Percentiles rank a stretch among this genome's conserved stretches.
Evolutionary conservation across 2,113 vertebrate species (phyloP).

Genomic region (Syngnathoides biaculeatus): DNA sequence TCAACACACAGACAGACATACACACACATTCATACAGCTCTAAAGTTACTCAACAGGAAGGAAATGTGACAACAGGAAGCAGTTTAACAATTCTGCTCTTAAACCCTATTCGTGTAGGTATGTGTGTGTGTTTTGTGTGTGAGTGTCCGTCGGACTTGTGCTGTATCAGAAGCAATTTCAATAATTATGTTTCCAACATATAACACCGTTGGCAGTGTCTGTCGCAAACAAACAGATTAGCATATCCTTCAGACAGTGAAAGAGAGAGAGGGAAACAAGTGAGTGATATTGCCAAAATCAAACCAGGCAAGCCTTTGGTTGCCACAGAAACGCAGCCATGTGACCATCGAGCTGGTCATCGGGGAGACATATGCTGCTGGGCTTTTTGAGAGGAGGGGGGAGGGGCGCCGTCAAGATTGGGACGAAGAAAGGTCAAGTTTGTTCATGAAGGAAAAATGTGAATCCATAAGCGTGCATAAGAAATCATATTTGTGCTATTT

Average conservation of each 20-base stretch:
- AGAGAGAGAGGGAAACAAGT: slow-evolving; percentile 1
- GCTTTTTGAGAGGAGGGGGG: slow-evolving; percentile 28
- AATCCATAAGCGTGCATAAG: neutral
- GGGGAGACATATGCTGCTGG: slow-evolving; percentile 50
- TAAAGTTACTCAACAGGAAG: slow-evolving; percentile 65
- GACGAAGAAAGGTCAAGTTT: neutral
- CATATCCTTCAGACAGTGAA: slow-evolving; percentile 42
- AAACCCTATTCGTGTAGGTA: slow-evolving; percentile 24
- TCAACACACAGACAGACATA: slow-evolving; percentile 9
- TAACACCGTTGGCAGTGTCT: slow-evolving; percentile 7
- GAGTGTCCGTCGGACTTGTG: neutral
- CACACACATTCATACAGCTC: slow-evolving; percentile 10
- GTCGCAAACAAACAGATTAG: slow-evolving; percentile 20
- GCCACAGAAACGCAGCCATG: slow-evolving; percentile 36
- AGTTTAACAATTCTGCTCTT: slow-evolving; percentile 48
- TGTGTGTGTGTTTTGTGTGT: slow-evolving; percentile 3
- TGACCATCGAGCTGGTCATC: slow-evolving; percentile 44
- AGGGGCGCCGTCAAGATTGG: neutral
- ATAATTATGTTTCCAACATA: slow-evolving; percentile 28
- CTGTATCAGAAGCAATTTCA: slow-evolving; percentile 11
- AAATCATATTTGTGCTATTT: neutral
- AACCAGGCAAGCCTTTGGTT: slow-evolving; percentile 39
- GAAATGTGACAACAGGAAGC: slow-evolving; percentile 62
- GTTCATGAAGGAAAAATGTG: neutral
- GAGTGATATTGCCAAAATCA: slow-evolving; percentile 38